These are phyloP conservation scores for Circaetus cinerascens DNA, from an alignment of 2,113 vertebrate genomes.

Conservation along the genomic window DNA sequence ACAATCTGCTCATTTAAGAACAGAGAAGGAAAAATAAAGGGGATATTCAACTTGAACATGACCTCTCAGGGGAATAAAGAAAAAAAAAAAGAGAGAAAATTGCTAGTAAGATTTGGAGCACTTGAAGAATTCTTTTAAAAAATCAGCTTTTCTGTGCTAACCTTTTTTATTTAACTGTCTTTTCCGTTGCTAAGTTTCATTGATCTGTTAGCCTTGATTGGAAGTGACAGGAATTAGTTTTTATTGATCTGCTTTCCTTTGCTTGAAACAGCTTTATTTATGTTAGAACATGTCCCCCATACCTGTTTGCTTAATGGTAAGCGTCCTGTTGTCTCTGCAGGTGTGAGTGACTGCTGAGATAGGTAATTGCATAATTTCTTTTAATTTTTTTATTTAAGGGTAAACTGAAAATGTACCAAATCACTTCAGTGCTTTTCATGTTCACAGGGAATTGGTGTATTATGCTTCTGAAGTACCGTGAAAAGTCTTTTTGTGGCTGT, in stretches of 20 bases:
- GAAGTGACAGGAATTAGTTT: slow-evolving; percentile 50
- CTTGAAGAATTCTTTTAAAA: neutral
- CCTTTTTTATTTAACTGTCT: neutral
- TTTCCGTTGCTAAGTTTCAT: slow-evolving; percentile 15
- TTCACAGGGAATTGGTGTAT: neutral
- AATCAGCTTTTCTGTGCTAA: neutral
- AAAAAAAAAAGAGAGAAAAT: neutral
- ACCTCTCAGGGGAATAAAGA: neutral
- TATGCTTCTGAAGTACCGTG: neutral
- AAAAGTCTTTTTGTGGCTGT: neutral
- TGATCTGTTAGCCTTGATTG: slow-evolving; percentile 43
- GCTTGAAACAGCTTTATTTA: slow-evolving; percentile 61
- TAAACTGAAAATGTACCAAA: neutral
- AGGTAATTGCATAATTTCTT: neutral
- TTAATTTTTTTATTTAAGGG: neutral
- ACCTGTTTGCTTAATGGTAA: neutral
- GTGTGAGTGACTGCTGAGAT: neutral
- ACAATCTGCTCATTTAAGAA: neutral
- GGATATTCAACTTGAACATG: neutral
- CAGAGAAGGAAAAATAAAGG: neutral
- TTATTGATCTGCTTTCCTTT: slow-evolving; percentile 59
- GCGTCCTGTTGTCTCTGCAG: neutral
- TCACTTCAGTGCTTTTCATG: neutral
- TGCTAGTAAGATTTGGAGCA: neutral
- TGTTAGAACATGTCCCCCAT: neutral